These are phyloP conservation scores for Plectus sambesii DNA, from an alignment of 1,140 invertebrate species.

Conservation along the genomic window DNA sequence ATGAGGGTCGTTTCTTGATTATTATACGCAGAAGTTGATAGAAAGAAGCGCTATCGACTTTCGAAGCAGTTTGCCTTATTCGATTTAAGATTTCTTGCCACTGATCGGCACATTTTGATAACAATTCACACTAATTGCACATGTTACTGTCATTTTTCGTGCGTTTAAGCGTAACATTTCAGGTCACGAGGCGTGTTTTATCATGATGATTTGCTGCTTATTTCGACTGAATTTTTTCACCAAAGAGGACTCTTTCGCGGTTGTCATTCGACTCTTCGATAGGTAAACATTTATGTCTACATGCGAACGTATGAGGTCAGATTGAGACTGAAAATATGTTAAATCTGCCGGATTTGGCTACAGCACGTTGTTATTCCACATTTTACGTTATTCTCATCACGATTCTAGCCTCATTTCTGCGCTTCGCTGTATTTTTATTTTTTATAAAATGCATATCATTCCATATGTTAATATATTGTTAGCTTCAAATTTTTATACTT, in stretches of 20 bases:
- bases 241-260: conserved; percentile 53
- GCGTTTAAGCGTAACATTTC: conserved; percentile 26
- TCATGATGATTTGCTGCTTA: conserved; percentile 86
- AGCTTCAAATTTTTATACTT: too few relatives aligned
- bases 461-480: too few relatives aligned
- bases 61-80: conserved; percentile 7
- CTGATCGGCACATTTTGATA: too few relatives aligned
- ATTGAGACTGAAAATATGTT: not conserved
- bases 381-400: too few relatives aligned
- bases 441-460: too few relatives aligned
- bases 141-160: conserved; percentile 10
- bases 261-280: conserved; percentile 31
- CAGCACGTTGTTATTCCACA: too few relatives aligned
- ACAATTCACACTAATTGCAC: not conserved
- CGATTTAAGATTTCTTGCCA: conserved; percentile 8
- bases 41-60: not conserved
- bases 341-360: too few relatives aligned
- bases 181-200: conserved; percentile 88
- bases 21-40: conserved; percentile 3
- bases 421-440: too few relatives aligned
- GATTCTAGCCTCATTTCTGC: too few relatives aligned
- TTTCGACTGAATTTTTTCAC: conserved; percentile 74
- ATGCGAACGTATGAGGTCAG: conserved; percentile 1
- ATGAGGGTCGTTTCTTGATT: too few relatives aligned
- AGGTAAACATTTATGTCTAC: conserved; percentile 7